phyloP scores from a whole-genome alignment of 1,140 invertebrate species.

The Sminthurinus signatus region DNA sequence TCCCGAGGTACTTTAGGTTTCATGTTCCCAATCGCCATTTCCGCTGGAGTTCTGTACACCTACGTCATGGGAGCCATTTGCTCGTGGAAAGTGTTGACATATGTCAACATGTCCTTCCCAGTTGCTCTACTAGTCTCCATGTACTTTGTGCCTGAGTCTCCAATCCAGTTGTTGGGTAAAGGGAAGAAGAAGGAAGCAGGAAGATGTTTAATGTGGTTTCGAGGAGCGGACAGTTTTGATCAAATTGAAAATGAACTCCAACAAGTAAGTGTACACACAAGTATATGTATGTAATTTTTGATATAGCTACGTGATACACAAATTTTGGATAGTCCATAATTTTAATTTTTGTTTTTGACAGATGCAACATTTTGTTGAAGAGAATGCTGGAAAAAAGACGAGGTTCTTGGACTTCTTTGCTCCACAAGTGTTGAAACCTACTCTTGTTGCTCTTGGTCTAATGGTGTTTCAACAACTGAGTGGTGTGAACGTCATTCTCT shows the following conservation, averaged over 20 bases:
- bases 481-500: constrained; percentile 47
- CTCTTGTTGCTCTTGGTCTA: constrained; percentile 66
- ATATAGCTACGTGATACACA: background rate
- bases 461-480: constrained; percentile 81
- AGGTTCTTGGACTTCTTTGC: constrained; percentile 23
- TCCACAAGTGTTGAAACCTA: constrained; percentile 50
- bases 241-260: background rate
- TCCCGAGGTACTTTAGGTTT: constrained; percentile 7
- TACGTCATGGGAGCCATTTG: constrained; percentile 30
- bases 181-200: constrained; percentile 3
- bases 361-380: constrained; percentile 21
- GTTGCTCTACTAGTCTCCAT: constrained; percentile 48
- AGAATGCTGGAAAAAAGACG: constrained; percentile 10
- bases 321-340: too few species aligned
- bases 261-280: background rate
- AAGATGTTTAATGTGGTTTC: constrained; percentile 31
- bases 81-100: constrained; percentile 46
- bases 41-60: background rate
- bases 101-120: constrained; percentile 48
- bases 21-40: background rate
- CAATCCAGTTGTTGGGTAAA: constrained; percentile 38
- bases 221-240: constrained; percentile 3
- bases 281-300: background rate
- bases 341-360: background rate
- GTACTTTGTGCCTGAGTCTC: constrained; percentile 50